Evolutionary conservation across 1,140 invertebrate genomes (phyloP).

Genomic region (Stenopsyche tienmushanensis): DNA sequence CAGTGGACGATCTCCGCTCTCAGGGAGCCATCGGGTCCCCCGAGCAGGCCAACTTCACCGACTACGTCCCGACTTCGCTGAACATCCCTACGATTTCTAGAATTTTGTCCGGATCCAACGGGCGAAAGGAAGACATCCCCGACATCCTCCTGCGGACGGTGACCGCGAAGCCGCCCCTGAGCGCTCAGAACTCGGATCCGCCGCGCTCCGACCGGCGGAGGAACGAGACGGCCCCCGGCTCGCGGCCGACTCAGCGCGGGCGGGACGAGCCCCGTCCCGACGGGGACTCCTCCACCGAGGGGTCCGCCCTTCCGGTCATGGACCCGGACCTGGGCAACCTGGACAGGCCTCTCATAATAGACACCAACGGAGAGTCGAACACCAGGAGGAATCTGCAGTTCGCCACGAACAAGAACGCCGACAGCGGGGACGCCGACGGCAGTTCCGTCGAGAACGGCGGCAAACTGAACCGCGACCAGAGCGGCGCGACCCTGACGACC

Average conservation of each 20-base stretch:
- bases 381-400: conserved; percentile 55
- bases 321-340: conserved; percentile 57
- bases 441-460: conserved; percentile 44
- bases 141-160: conserved; percentile 69
- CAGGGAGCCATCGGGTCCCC: conserved; percentile 41
- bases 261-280: conserved; percentile 50
- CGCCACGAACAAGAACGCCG: conserved; percentile 49
- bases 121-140: conserved; percentile 75
- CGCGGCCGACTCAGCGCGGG: conserved; percentile 47
- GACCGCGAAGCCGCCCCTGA: conserved; percentile 59
- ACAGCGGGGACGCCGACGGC: conserved; percentile 48
- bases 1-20: conserved; percentile 44
- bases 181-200: conserved; percentile 19
- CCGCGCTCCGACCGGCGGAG: conserved; percentile 43
- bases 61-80: conserved; percentile 63
- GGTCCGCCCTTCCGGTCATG: conserved; percentile 51
- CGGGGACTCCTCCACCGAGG: conserved; percentile 53
- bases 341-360: conserved; percentile 54
- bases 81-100: conserved; percentile 73
- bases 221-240: conserved; percentile 50
- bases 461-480: conserved; percentile 35
- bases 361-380: conserved; percentile 54
- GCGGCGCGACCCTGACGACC: conserved; percentile 50
- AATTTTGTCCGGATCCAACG: conserved; percentile 78
- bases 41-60: conserved; percentile 59